These are phyloP conservation scores for Zoanthus sociatus DNA, from an alignment of 92 coral and sea anemone genomes.

Conservation along the genomic window DNA sequence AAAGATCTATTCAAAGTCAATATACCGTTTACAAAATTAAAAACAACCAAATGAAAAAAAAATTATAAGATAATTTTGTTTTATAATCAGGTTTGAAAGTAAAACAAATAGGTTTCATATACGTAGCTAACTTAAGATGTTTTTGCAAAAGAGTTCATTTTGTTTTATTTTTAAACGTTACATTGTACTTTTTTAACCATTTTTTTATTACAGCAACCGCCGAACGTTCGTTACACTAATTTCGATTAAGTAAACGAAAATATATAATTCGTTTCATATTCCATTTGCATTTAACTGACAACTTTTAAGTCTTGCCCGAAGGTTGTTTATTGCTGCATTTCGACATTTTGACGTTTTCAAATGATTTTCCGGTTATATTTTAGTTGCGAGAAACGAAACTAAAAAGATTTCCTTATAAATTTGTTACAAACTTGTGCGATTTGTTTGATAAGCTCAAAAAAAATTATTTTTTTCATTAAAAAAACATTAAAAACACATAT, in stretches of 20 bases:
- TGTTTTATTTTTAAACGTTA: background rate
- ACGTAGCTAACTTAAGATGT: background rate
- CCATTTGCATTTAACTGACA: background rate
- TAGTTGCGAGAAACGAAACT: too few relatives aligned
- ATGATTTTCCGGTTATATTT: background rate
- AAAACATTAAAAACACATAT: too few relatives aligned
- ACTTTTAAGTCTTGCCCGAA: background rate
- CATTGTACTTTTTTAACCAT: background rate
- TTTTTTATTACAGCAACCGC: background rate
- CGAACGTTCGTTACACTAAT: background rate
- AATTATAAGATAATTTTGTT: too few relatives aligned
- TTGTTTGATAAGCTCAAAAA: too few relatives aligned
- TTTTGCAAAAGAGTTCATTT: background rate
- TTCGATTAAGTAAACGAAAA: background rate
- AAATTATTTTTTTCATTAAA: too few relatives aligned
- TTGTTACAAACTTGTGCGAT: too few relatives aligned
- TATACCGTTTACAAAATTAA: too few relatives aligned
- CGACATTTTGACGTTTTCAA: background rate
- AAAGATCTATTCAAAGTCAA: too few relatives aligned
- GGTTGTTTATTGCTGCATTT: background rate
- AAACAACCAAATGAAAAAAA: too few relatives aligned
- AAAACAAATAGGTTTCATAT: too few relatives aligned
- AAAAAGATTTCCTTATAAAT: too few relatives aligned
- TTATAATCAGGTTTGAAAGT: too few relatives aligned
- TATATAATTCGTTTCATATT: background rate